Evolutionary conservation across 2,888 invertebrate species (phyloP), one percentile per base, ranked within the genome.

Genomic region (Strigamia transsilvanica): DNA sequence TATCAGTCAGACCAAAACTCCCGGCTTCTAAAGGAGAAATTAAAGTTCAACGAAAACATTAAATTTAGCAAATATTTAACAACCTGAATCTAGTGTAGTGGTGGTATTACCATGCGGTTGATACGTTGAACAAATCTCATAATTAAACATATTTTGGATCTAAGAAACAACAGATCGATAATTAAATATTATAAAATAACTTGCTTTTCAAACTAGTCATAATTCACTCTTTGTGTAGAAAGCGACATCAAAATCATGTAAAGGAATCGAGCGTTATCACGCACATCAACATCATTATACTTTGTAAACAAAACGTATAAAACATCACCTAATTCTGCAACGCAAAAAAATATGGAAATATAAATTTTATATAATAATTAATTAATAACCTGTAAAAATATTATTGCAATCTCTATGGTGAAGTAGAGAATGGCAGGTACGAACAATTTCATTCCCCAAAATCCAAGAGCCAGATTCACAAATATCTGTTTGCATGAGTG

Each of bases 211-310:
- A 38, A 38, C 6, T 2, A 27, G 38, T 38, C 6, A 38, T 38
- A 18, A 51, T 13, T 77, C 5, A 77, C 77, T 77, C 21, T 77
- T 77, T 77, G 27, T 12, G 18, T 77, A 21, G 77, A 77, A 77
- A 77, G 77, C 10, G 27, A 32, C 34, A 77, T 77, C 21, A 77
- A 77, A 9, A 15, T 32, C 77, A 77, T 77, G 77, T 77, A 77
- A 0, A 77, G 12, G 23, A 77, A 77, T 27, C 34, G n/a, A 77
- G 77, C 77, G 15, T 77, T 15, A 77, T 77, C 77, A 0, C 21
- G 77, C n/a, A 77, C 77, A 23, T 77, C 77, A 23, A 77, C 77
- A 32, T 77, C 77, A 32, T 32, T 77, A 23, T 51, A 51, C 18
- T 51, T 51, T 51, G 51, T 51, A 18, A 51, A 51, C 15, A 51